Evolutionary conservation across 2,113 vertebrate genomes (phyloP).

Genomic region (Thermophis baileyi): DNA sequence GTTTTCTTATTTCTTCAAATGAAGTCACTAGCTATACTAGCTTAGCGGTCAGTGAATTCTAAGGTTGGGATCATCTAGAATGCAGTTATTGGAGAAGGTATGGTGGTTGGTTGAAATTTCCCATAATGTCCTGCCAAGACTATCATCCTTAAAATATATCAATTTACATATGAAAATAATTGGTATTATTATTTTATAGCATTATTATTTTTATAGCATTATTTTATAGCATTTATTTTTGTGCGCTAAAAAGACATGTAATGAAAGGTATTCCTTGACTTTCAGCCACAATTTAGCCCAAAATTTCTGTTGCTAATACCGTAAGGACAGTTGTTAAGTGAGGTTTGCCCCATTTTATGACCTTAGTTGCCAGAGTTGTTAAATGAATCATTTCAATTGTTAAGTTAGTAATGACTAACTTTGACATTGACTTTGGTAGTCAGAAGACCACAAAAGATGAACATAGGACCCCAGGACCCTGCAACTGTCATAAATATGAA

Average conservation of each 20-base stretch:
- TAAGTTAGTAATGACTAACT: too few relatives aligned
- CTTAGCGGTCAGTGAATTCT: not conserved
- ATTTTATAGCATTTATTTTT: too few relatives aligned
- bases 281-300: not conserved
- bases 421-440: not conserved
- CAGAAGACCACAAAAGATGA: not conserved
- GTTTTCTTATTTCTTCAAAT: too few relatives aligned
- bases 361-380: not conserved
- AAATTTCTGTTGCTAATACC: not conserved
- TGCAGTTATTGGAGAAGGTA: not conserved
- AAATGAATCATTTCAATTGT: too few relatives aligned
- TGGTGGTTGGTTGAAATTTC: not conserved
- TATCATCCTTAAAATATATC: not conserved
- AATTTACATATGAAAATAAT: not conserved
- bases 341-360: not conserved
- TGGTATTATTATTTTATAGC: too few relatives aligned
- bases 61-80: not conserved
- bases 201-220: too few relatives aligned
- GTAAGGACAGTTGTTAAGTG: not conserved
- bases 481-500: not conserved
- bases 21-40: not conserved
- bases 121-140: not conserved
- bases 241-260: not conserved
- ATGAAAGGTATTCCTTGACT: not conserved
- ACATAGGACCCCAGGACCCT: not conserved